A percentile compares a stretch with the other conserved stretches of the same genome.
Evolutionary conservation across 2,888 invertebrate species (phyloP).

Genomic region (Eulithis testata): DNA sequence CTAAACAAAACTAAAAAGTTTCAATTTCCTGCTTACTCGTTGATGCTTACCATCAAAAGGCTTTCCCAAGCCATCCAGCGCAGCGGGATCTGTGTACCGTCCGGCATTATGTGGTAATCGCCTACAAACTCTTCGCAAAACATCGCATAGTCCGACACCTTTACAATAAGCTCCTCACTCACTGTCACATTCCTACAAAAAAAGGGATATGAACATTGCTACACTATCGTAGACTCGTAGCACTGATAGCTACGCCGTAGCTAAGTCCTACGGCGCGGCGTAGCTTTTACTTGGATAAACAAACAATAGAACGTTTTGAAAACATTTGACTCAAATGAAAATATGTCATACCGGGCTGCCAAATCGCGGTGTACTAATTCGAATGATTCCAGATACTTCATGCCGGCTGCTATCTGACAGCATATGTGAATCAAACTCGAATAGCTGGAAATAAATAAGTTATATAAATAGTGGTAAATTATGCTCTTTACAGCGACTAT

Average conservation of each 20-base stretch:
- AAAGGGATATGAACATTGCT: slow-evolving; percentile 11
- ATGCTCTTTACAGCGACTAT: too few species aligned
- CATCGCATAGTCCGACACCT: slow-evolving; percentile 94
- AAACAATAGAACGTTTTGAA: neutral
- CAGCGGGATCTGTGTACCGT: slow-evolving; percentile 92
- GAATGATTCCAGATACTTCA: slow-evolving; percentile 96
- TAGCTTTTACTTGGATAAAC: neutral
- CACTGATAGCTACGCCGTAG: neutral
- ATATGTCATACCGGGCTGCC: slow-evolving; percentile 88
- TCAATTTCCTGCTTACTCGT: neutral
- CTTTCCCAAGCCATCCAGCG: slow-evolving; percentile 98
- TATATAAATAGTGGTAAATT: too few species aligned
- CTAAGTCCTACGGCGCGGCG: neutral
- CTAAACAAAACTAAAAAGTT: too few species aligned
- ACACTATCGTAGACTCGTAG: slow-evolving; percentile 6
- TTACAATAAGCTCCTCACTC: slow-evolving; percentile 90
- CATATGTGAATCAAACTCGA: slow-evolving; percentile 93
- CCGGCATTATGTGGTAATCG: slow-evolving; percentile 94
- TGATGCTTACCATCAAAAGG: slow-evolving; percentile 87
- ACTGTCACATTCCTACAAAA: slow-evolving; percentile 92
- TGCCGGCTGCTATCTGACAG: slow-evolving; percentile 95
- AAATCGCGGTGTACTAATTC: slow-evolving; percentile 96
- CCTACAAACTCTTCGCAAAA: slow-evolving; percentile 90
- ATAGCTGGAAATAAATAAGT: slow-evolving; percentile 85
- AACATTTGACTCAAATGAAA: too few species aligned